phyloP scores from a whole-genome alignment of 2,113 vertebrate species.

The Turnix velox region DNA sequence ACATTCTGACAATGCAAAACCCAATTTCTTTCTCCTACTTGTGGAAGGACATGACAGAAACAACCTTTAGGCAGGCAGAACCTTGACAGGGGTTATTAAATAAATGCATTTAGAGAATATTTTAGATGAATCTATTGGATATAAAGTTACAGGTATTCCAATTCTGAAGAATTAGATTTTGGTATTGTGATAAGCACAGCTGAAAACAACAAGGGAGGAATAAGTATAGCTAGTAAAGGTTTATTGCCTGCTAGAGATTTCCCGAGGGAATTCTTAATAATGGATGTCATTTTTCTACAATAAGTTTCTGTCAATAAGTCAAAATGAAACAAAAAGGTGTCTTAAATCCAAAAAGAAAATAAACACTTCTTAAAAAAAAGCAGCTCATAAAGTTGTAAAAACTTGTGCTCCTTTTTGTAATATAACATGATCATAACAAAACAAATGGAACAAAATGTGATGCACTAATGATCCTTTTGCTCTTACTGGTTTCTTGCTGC shows the following conservation, averaged over 20 bases:
- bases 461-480: background rate
- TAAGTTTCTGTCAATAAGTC: constrained; percentile 17
- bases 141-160: background rate
- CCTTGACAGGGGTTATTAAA: background rate
- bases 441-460: background rate
- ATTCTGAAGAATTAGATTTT: background rate
- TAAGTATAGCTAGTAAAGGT: background rate
- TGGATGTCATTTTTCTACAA: constrained; percentile 43
- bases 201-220: constrained; percentile 16
- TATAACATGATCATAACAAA: background rate
- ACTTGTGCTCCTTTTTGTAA: background rate
- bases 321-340: constrained; percentile 21
- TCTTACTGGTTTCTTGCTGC: background rate
- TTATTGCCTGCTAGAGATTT: constrained; percentile 17
- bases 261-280: constrained; percentile 56
- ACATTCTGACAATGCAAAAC: background rate
- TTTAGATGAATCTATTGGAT: background rate
- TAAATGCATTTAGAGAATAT: background rate
- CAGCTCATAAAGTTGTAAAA: background rate
- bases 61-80: background rate
- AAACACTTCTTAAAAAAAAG: background rate
- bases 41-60: background rate
- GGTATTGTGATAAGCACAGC: background rate
- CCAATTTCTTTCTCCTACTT: background rate
- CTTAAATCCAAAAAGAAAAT: constrained; percentile 6